phyloP scores from a whole-genome alignment of 2,797 vertebrate genomes.

The Liparis tanakae region DNA sequence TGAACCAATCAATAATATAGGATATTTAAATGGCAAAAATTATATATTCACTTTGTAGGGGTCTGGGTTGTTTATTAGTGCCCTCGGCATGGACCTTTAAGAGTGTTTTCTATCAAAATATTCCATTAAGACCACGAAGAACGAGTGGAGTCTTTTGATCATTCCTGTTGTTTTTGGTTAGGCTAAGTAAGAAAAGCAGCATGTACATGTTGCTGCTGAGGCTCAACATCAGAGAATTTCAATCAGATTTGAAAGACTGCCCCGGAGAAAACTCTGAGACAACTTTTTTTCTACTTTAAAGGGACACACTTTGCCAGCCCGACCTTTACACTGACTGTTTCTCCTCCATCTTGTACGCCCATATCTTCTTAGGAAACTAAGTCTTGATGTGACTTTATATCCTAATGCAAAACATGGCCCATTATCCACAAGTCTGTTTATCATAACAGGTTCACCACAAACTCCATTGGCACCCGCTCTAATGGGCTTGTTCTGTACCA shows the following conservation, averaged over 20 bases:
- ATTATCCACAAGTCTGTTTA: conserved; percentile 73
- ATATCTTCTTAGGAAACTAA: conserved; percentile 54
- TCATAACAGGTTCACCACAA: conserved; percentile 65
- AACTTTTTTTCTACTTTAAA: conserved; percentile 34
- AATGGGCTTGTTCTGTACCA: conserved; percentile 72
- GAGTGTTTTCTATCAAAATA: conserved; percentile 26
- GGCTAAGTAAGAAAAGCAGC: conserved; percentile 56
- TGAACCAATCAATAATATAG: conserved; percentile 24
- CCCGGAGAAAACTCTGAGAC: conserved; percentile 43
- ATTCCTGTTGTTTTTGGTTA: conserved; percentile 67
- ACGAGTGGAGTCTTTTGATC: conserved; percentile 60
- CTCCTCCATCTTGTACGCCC: conserved; percentile 34
- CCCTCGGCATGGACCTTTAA: conserved; percentile 30
- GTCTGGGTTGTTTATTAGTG: conserved; percentile 46
- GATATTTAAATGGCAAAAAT: conserved; percentile 22
- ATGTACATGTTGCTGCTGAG: conserved; percentile 57
- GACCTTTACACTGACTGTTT: conserved; percentile 42
- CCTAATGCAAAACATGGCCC: conserved; percentile 66
- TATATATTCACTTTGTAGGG: conserved; percentile 31
- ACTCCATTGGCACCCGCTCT: conserved; percentile 61
- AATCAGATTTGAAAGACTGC: conserved; percentile 61
- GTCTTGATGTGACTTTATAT: conserved; percentile 65
- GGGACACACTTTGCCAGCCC: conserved; percentile 24
- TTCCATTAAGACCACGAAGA: conserved; percentile 47
- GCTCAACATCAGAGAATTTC: conserved; percentile 66